A percentile compares a stretch with the other conserved stretches of the same genome.
These are phyloP conservation scores for Leptinotarsa lineolata DNA, from an alignment of 1,140 invertebrate species.

Conservation along the genomic window DNA sequence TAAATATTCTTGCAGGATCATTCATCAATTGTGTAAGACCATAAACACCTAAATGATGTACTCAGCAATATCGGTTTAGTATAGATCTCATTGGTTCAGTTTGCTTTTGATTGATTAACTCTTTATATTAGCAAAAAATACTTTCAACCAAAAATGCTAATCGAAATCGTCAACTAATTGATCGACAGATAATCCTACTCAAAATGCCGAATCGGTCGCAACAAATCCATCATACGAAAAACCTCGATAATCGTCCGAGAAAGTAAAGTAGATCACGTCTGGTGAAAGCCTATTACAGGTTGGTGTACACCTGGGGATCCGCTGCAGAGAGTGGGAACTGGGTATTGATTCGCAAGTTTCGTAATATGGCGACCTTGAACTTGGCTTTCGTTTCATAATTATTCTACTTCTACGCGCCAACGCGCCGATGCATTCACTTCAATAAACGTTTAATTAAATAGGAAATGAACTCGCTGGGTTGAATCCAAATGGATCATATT, in stretches of 20 bases:
- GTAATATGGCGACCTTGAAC: conserved; percentile 13
- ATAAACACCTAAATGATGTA: no score
- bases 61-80: no score
- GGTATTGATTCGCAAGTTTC: conserved; percentile 8
- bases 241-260: background rate
- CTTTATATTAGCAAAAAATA: no score
- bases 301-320: background rate
- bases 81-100: no score
- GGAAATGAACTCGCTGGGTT: no score
- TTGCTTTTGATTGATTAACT: no score
- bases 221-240: background rate
- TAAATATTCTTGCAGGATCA: no score
- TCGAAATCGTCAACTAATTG: no score
- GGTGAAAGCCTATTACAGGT: conserved; percentile 2
- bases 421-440: background rate
- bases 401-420: background rate
- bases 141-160: no score
- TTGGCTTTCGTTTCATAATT: conserved; percentile 10
- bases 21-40: no score
- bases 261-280: background rate
- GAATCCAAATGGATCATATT: no score
- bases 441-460: background rate
- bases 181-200: no score
- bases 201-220: background rate
- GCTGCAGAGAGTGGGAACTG: conserved; percentile 11